Evolutionary conservation across 2,888 invertebrate genomes (phyloP), one percentile per base, ranked within the genome.

Genomic region (Callyntrura sp.): DNA sequence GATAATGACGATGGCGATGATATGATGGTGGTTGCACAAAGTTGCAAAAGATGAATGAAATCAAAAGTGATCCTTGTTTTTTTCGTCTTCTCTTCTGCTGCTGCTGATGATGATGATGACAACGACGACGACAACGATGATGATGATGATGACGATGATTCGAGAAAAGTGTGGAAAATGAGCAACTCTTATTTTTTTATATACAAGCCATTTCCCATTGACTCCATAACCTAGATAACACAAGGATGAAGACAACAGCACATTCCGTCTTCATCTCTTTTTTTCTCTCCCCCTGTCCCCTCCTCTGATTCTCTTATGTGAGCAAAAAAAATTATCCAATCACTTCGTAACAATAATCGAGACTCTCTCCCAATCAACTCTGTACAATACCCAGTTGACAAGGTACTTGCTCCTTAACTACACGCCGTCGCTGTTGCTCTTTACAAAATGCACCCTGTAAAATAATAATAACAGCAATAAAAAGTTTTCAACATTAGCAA

Each of bases 161-260:
- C 48, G 48, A 48, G 73, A 88, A 65, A 81, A 82, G 82, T 65
- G 87, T 82, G 87, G 65, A 88, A 82, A 88, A 88, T 82, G 70
- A 83, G 83, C 76, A 73, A 73, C 73, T 73, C 73, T 73, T 73
- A 20, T 73, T 48, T 45, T 73, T 73, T 45, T 20, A 11, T 85
- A 28, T 88, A 25, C 43, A 88, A 62, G 83, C 76, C 88, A 83
- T 83, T 88, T 88, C 88, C 88, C 88, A 88, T 88, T 88, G 88
- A 88, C 88, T 88, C 76, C 25, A 83, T 88, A 88, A 88, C 88
- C 88, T 55, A 88, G 83, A 88, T 88, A 81, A 43, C 43, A 43
- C 43, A 85, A 76, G 76, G 51, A 73, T 81, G 73, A 73, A 28
- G 28, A 28, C 0, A 57, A 60, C n/a, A 20, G 3, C 12, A n/a